These are phyloP conservation scores for Brachirus orientalis DNA, from an alignment of 2,113 vertebrate genomes.

Conservation along the genomic window DNA sequence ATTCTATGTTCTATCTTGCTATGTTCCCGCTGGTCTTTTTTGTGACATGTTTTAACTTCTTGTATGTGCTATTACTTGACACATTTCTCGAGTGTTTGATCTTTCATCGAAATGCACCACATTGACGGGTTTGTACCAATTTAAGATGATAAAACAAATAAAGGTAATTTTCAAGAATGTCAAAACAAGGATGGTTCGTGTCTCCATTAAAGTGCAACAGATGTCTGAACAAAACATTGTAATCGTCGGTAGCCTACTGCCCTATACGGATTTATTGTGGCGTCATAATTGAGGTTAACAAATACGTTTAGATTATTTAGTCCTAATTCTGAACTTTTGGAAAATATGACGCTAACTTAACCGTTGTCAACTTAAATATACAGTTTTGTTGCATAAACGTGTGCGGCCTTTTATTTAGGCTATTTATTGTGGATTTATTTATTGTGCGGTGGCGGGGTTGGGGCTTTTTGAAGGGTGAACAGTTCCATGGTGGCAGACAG, in stretches of 20 bases:
- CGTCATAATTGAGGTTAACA: too few species aligned
- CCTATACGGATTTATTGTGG: background rate
- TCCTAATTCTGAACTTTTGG: background rate
- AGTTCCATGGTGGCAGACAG: conserved; percentile 47
- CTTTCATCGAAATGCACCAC: conserved; percentile 90
- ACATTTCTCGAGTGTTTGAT: conserved; percentile 98
- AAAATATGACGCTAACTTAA: background rate
- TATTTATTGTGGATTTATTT: too few species aligned
- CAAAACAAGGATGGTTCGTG: conserved; percentile 77
- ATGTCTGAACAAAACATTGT: too few species aligned
- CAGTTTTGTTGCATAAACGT: too few species aligned
- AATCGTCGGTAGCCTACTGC: too few species aligned
- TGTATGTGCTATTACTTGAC: conserved; percentile 99
- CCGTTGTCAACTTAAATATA: too few species aligned
- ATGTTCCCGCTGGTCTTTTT: conserved; percentile 92
- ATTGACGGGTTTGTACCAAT: conserved; percentile 94
- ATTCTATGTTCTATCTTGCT: too few species aligned
- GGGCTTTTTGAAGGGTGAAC: conserved; percentile 31
- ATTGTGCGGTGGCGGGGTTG: background rate
- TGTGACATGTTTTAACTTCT: conserved; percentile 98
- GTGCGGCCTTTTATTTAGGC: too few species aligned
- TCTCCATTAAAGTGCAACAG: conserved; percentile 43
- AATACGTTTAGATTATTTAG: too few species aligned
- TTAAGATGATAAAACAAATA: conserved; percentile 91
- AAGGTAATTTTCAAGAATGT: conserved; percentile 95